A percentile compares a stretch with the other conserved stretches of the same genome.
Conservation (phyloP, 1,140 invertebrate genomes). For the Hylaeus anthracinus region DNA sequence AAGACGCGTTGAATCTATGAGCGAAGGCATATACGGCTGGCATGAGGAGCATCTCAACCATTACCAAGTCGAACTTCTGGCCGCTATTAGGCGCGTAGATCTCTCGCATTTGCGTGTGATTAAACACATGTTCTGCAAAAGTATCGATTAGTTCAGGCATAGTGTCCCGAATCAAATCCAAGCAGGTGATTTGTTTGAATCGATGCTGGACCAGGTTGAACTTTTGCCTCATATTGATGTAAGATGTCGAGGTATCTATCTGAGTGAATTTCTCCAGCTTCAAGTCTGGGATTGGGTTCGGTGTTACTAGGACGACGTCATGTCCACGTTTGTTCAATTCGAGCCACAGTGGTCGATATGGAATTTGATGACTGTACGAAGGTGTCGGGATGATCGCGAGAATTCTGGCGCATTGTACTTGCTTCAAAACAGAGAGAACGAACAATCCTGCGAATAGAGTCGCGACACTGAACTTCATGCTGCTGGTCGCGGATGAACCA, state of each 20-base stretch:
- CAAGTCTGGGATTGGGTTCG: constrained; percentile 65
- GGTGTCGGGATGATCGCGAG: constrained; percentile 79
- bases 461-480: neutral
- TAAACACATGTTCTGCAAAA: constrained; percentile 20
- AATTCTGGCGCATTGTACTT: constrained; percentile 74
- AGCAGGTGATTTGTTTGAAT: constrained; percentile 16
- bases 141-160: neutral
- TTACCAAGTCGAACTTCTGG: constrained; percentile 61
- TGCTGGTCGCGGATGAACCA: neutral
- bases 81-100: constrained; percentile 53
- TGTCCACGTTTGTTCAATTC: constrained; percentile 76
- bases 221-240: fast-evolving
- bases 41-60: constrained; percentile 48
- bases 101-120: constrained; percentile 51
- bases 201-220: constrained; percentile 3
- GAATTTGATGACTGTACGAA: constrained; percentile 83
- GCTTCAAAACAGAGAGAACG: neutral
- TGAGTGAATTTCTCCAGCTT: constrained; percentile 63
- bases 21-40: constrained; percentile 38
- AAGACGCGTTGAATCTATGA: constrained; percentile 59
- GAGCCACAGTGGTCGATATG: constrained; percentile 75
- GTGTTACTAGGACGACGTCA: constrained; percentile 76
- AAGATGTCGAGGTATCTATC: constrained; percentile 41
- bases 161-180: fast-evolving
- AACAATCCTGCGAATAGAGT: neutral